Base-by-base conservation (phyloP, 2,888 invertebrate genomes). In the Choristoneura rosaceana region DNA sequence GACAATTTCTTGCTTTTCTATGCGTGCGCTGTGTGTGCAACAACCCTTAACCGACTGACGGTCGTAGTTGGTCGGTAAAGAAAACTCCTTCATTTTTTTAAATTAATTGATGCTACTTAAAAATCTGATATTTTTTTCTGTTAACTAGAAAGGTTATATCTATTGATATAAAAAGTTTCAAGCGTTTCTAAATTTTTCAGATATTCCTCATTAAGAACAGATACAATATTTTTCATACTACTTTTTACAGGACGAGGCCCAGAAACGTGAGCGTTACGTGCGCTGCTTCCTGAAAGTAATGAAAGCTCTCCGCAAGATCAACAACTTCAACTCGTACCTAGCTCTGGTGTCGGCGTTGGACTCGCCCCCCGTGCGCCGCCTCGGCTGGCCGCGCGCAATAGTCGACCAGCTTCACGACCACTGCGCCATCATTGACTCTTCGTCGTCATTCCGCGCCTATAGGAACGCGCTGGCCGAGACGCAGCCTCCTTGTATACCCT, bases 261-360 rank as follows among this genome's bases (percentile, higher is more conserved):
- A 97, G 83, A 99, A 99, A 82, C 95, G 99, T 45, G 99, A 99
- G 90, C 97, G 97, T 85, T 98, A 98, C 88, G 98, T 98, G 73
- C 96, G 97, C 83, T 99, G 99, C 87, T 99, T 99, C 90, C 97
- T 99, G 15, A 99, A 99, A 91, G 98, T 99, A 76, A 99, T 99
- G 99, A 99, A 99, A 93, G 98, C 99, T 87, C 95, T 99, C 77
- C 95, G 99, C 74, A 99, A 99, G 90, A 97, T 99, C 90, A 99
- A 99, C 93, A 99, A 99, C 91, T 99, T 99, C 92, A 99, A 99
- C 94, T 99, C 99, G 60, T 99, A 99, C 94, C 94, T 99, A 83
- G 99, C 99, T 9, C 95, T 99, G 76, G 95, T 99, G 75, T 99
- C 99, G 8, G 99, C 99, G 15, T 92, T 99, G 81, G 99, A 99